Conservation (phyloP, 2,113 vertebrate species). For the Argyrosomus japonicus region DNA sequence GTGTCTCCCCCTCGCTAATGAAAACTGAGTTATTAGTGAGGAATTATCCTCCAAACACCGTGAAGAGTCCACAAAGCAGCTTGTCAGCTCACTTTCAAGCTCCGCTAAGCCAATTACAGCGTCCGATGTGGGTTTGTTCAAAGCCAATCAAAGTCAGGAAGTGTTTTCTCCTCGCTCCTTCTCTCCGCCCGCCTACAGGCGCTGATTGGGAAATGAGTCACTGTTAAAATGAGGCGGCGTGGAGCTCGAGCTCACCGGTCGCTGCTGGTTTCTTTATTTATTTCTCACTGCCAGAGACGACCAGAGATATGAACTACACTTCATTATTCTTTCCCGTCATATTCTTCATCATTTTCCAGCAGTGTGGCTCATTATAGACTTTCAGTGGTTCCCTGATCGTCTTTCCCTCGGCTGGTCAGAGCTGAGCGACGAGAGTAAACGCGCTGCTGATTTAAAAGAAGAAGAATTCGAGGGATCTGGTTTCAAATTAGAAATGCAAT, state of each 20-base stretch:
- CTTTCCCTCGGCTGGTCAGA: background rate
- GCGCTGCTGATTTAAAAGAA: no score
- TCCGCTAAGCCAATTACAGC: slow-evolving; percentile 66
- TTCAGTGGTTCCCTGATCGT: background rate
- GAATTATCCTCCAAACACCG: slow-evolving; percentile 61
- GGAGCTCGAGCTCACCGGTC: background rate
- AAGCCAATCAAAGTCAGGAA: slow-evolving; percentile 68
- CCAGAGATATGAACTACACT: background rate
- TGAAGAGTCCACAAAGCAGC: slow-evolving; percentile 65
- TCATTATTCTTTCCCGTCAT: slow-evolving; percentile 9
- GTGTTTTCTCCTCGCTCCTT: slow-evolving; percentile 36
- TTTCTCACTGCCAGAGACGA: slow-evolving; percentile 8
- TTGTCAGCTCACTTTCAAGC: slow-evolving; percentile 68
- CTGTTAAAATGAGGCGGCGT: slow-evolving; percentile 32
- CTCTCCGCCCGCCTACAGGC: slow-evolving; percentile 36
- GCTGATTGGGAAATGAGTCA: slow-evolving; percentile 54
- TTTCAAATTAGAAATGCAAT: no score
- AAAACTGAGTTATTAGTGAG: slow-evolving; percentile 58
- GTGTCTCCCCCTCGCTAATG: slow-evolving; percentile 23
- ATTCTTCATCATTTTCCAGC: background rate
- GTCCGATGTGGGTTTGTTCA: slow-evolving; percentile 64
- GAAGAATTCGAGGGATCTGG: no score
- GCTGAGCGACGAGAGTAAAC: background rate
- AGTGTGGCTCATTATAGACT: slow-evolving; percentile 29
- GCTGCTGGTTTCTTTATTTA: slow-evolving; percentile 13